Conservation (phyloP, 2,888 invertebrate genomes). For the Sisyra terminalis region DNA sequence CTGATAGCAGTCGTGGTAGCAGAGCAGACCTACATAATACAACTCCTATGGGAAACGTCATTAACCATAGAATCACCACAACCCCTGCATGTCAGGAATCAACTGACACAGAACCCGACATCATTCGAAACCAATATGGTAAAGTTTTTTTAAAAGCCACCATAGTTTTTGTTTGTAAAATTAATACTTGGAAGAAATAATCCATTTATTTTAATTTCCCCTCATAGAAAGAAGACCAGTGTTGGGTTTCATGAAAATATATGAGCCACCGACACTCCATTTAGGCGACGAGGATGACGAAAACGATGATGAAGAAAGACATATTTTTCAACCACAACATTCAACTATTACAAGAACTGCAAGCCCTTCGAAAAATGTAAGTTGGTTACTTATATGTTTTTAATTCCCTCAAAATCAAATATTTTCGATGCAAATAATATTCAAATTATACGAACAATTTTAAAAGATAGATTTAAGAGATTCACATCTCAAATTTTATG, state of each 20-base stretch:
- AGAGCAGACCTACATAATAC: too few species aligned
- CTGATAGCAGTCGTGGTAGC: slow-evolving; percentile 21
- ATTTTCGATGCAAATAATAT: too few species aligned
- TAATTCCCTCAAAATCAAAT: too few species aligned
- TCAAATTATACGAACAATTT: too few species aligned
- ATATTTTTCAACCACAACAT: slow-evolving; percentile 5
- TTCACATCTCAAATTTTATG: too few species aligned
- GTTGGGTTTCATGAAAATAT: slow-evolving; percentile 35
- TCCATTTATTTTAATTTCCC: slow-evolving; percentile 1
- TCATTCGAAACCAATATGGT: slow-evolving; percentile 81
- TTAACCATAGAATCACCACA: too few species aligned
- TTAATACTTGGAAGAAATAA: background rate
- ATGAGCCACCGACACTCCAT: slow-evolving; percentile 31
- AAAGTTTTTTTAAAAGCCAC: slow-evolving; percentile 20
- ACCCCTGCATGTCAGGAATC: slow-evolving; percentile 12
- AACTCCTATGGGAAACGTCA: too few species aligned
- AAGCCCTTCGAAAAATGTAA: slow-evolving; percentile 9
- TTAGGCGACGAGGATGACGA: slow-evolving; percentile 27
- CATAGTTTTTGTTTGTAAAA: background rate
- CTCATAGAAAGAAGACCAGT: slow-evolving; percentile 28
- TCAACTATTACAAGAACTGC: slow-evolving; percentile 7
- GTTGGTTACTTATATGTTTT: background rate
- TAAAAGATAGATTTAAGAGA: too few species aligned
- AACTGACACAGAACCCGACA: slow-evolving; percentile 71
- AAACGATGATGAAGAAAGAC: slow-evolving; percentile 20